Evolutionary conservation across 2,797 vertebrate species (phyloP).

Genomic region (Pachyuromys duprasi): DNA sequence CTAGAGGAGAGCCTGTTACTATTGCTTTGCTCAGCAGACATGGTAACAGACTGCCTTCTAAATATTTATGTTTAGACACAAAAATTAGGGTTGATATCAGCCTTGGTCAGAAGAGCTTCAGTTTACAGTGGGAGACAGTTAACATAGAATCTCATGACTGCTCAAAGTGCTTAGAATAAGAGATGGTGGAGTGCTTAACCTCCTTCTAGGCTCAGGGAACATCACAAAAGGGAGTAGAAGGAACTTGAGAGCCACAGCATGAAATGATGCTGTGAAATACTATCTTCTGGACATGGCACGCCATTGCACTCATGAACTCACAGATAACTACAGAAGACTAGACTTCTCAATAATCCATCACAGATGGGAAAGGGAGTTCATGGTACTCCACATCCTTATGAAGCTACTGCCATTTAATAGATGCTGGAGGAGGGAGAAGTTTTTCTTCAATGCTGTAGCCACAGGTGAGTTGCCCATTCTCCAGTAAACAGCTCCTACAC

Average conservation of each 20-base stretch:
- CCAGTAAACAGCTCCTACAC: not conserved
- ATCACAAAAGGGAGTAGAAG: too few species aligned
- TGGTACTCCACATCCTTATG: not conserved
- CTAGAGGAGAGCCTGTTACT: too few species aligned
- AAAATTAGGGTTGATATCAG: not conserved
- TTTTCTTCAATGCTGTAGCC: not conserved
- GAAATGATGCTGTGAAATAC: not conserved
- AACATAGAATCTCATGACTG: not conserved
- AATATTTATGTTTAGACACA: not conserved
- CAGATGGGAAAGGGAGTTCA: rapidly evolving
- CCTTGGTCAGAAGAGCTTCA: not conserved
- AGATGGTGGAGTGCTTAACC: not conserved
- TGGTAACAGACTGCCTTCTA: not conserved
- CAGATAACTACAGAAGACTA: not conserved
- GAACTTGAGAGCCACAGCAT: not conserved
- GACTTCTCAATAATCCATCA: not conserved
- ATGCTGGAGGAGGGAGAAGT: not conserved
- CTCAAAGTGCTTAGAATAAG: not conserved
- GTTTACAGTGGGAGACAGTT: not conserved
- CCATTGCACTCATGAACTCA: not conserved
- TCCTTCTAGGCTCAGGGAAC: not conserved
- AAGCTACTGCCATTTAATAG: not conserved
- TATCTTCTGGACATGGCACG: not conserved
- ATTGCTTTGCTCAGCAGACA: not conserved
- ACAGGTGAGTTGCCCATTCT: not conserved